These are phyloP conservation scores for Dolichoris vasculosae DNA, from an alignment of 1,140 invertebrate genomes.

Conservation along the genomic window DNA sequence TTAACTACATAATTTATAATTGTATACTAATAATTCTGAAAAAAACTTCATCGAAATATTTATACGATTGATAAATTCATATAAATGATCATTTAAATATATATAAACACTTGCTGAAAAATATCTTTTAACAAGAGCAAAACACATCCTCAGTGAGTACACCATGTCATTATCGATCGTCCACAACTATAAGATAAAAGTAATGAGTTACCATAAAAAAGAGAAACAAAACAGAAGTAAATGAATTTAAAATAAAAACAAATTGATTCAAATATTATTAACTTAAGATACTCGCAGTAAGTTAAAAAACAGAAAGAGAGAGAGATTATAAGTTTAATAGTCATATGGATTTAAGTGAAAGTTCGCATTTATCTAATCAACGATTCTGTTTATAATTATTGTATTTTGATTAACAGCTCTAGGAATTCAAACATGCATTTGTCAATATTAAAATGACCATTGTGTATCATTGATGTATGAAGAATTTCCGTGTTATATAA, in stretches of 20 bases:
- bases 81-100: too few relatives aligned
- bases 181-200: background rate
- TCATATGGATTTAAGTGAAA: background rate
- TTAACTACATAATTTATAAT: too few relatives aligned
- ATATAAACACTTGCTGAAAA: background rate
- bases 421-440: background rate
- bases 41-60: too few relatives aligned
- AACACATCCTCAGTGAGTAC: background rate
- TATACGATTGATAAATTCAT: too few relatives aligned
- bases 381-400: background rate
- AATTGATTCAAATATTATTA: background rate
- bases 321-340: background rate
- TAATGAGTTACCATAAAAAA: background rate
- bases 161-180: slow-evolving; percentile 15
- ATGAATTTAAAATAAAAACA: background rate
- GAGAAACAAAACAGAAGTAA: background rate
- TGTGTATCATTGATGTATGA: background rate
- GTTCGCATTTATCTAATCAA: slow-evolving; percentile 10
- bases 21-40: too few relatives aligned
- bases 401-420: slow-evolving; percentile 17
- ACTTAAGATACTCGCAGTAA: background rate
- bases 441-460: background rate
- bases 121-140: background rate
- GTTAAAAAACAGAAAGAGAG: background rate
- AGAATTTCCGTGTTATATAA: background rate